Evolutionary conservation across 2,888 invertebrate genomes (phyloP), one percentile per base, ranked within the genome.

Genomic region (Trachelus iudaicus): DNA sequence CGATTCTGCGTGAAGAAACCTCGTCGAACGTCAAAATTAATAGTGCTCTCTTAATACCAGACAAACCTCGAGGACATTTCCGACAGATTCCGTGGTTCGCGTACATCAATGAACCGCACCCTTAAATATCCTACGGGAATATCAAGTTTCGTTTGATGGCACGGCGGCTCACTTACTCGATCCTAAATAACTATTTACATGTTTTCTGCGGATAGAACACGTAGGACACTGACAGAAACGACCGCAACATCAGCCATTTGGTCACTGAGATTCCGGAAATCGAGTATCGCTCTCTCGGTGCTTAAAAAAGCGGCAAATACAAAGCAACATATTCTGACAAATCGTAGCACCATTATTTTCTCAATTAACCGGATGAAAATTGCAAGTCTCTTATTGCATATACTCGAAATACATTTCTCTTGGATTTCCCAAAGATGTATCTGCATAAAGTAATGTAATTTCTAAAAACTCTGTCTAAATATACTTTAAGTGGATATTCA

Each of bases 261-360:
- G 71, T 74, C 71, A 74, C 74, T 74, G 35, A 30, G 74, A 34
- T 74, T 37, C 74, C 74, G 74, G 74, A 74, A 37, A n/a, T 37
- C 11, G n/a, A n/a, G 12, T 74, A 30, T 74, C 35, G 74, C 34
- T 56, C 9, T 56, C 56, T 15, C 23, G 23, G 9, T 56, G 56
- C 2, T 23, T 56, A 23, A 56, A 23, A 56, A 56, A 56, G 56
- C 56, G 56, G 56, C 56, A 56, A 56, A 56, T 56, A 56, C 56
- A 9, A 56, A 56, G 23, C 9, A 56, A 56, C 23, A 56, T 23
- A 56, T 56, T 56, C 56, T 23, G 56, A 23, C 23, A 56, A 23
- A 23, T 23, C 23, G 23, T 23, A 23, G 56, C 56, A 56, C 56
- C 23, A 23, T 6, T 56, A 6, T 56, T 56, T 9, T 23, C 9